Evolutionary conservation across 2,888 invertebrate species (phyloP).

Genomic region (Protophormia terraenovae): DNA sequence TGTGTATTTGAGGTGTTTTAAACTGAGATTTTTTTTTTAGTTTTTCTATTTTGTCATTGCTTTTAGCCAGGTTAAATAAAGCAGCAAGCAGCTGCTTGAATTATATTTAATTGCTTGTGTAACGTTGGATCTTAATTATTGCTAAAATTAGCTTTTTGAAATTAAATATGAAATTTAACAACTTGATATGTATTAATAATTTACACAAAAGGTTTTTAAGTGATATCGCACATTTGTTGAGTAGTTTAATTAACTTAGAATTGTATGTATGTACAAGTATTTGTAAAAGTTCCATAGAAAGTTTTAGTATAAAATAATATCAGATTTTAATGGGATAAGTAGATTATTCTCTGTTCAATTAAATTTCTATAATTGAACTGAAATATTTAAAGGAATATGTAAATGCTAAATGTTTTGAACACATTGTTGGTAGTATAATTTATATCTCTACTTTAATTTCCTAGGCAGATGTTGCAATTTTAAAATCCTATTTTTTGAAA

Average conservation of each 20-base stretch:
- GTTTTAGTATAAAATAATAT: too few relatives aligned
- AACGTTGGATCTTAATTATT: slow-evolving; percentile 52
- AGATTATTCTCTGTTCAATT: too few relatives aligned
- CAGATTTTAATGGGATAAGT: too few relatives aligned
- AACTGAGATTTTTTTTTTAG: not conserved
- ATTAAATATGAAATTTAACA: slow-evolving; percentile 43
- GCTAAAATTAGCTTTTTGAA: slow-evolving; percentile 46
- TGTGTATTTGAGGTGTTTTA: slow-evolving; percentile 34
- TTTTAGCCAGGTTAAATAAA: slow-evolving; percentile 23
- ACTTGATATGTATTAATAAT: slow-evolving; percentile 34
- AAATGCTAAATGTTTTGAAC: too few relatives aligned
- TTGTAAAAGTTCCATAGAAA: too few relatives aligned
- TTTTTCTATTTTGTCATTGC: slow-evolving; percentile 8
- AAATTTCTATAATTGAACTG: too few relatives aligned
- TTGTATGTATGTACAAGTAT: not conserved
- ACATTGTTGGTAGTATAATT: too few relatives aligned
- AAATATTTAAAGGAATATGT: too few relatives aligned
- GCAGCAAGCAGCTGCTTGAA: slow-evolving; percentile 35
- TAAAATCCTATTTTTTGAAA: too few relatives aligned
- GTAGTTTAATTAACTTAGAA: slow-evolving; percentile 3
- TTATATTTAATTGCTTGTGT: slow-evolving; percentile 53
- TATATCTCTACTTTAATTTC: too few relatives aligned
- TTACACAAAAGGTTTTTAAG: not conserved
- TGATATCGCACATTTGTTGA: slow-evolving; percentile 28
- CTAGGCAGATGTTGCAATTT: too few relatives aligned